Base-by-base conservation (phyloP, 2,113 vertebrate genomes). In the Fulmarus glacialis region DNA sequence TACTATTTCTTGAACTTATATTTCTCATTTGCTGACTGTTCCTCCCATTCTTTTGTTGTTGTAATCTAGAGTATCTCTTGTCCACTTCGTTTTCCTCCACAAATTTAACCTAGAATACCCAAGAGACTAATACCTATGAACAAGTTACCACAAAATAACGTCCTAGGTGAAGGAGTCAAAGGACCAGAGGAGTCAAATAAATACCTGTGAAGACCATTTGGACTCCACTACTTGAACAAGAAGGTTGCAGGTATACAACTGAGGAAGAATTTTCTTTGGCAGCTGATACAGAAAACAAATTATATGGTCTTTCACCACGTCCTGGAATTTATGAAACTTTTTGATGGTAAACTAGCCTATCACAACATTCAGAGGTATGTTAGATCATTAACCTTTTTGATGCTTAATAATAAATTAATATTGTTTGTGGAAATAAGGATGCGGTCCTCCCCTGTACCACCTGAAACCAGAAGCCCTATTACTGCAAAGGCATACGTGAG, bases 401-500 rank as follows among this genome's bases (percentile, higher is more conserved):
- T 47, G 47, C 12, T 58, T 82, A 53, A 48, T 71, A 58, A 77
- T 24, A 4, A 68, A 13, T 64, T 36, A 58, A 36, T 68, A 42
- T 18, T 38, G 3, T 43, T 82, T 70, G 10, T 62, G 26, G 43
- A 67, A 87, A 62, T 20, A 59, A 60, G 5, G 20, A 19, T 27
- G 4, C 18, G 13, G 18, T 67, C 12, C 18, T 82, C 23, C 21
- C 22, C 45, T 42, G 20, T 22, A 47, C 2, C 38, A 50, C 23
- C 34, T 56, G 48, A 92, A 75, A 79, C 4, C 29, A 47, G 29
- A 84, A 56, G 17, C 6, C 30, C 15, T 53, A 6, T 34, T 26
- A 38, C 13, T 56, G 20, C 58, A 85, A 50, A 4, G 5, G 8
- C 19, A 34, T 14, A 47, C 0, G 0, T 1, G 5, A 42, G 6